Conservation (phyloP, 2,797 vertebrate genomes). For the Petrocephalus schoutedeni region DNA sequence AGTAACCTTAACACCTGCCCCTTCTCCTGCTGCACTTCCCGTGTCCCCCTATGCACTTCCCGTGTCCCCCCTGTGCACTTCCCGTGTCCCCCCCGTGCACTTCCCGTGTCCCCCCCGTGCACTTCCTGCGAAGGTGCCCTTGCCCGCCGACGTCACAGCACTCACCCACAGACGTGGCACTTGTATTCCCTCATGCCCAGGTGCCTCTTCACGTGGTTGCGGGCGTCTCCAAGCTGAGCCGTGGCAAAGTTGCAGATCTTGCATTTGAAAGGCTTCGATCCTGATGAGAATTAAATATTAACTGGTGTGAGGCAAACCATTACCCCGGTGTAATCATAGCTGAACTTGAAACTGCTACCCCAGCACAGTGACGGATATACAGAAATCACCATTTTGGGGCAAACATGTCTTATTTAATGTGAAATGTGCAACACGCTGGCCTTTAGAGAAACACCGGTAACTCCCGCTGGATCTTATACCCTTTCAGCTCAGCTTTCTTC, state of each 20-base stretch:
- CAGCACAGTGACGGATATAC: neutral
- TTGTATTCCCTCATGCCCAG: constrained; percentile 99
- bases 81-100: too few species aligned
- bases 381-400: neutral
- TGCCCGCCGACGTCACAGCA: constrained; percentile 42
- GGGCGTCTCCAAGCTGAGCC: constrained; percentile 95
- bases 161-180: constrained; percentile 98
- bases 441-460: neutral
- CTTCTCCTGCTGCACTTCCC: neutral
- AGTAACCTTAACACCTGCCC: neutral
- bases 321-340: neutral
- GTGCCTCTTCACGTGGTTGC: constrained; percentile 98
- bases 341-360: neutral
- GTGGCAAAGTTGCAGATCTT: constrained; percentile 99
- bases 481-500: neutral
- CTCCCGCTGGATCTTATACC: neutral
- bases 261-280: constrained; percentile 97
- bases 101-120: too few species aligned
- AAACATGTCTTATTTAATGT: neutral
- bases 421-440: neutral
- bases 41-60: neutral
- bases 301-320: neutral
- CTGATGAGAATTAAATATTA: constrained; percentile 54
- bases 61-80: too few species aligned
- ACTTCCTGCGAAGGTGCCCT: neutral